Evolutionary conservation across 2,888 invertebrate species (phyloP).

Genomic region (Enoplolaimus lenunculus): DNA sequence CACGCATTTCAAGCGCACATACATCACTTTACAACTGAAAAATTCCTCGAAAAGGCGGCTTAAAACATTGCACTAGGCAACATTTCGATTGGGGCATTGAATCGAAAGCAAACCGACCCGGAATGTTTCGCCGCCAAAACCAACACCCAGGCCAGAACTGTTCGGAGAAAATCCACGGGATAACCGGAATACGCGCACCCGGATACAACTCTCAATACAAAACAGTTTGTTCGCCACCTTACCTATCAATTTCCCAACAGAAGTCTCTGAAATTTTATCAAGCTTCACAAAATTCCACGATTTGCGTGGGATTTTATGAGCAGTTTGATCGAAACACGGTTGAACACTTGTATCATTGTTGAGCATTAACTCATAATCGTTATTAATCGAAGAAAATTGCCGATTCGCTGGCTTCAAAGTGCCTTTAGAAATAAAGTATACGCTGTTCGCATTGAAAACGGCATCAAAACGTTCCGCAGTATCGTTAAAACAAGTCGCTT

Average conservation of each 20-base stretch:
- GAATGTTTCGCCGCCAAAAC: too few species aligned
- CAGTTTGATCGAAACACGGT: conserved; percentile 9
- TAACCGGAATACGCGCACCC: too few species aligned
- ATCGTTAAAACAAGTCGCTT: conserved; percentile 74
- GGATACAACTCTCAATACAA: too few species aligned
- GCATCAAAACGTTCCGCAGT: conserved; percentile 75
- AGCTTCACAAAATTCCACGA: conserved; percentile 53
- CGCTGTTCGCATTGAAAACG: conserved; percentile 57
- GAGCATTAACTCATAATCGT: conserved; percentile 91
- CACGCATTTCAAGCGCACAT: too few species aligned
- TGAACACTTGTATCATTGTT: conserved; percentile 52
- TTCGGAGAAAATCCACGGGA: too few species aligned
- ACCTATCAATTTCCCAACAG: conserved; percentile 59
- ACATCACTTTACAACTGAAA: too few species aligned
- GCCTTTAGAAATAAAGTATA: conserved; percentile 68
- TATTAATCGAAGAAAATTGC: conserved; percentile 62
- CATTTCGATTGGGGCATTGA: too few species aligned
- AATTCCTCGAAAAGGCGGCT: too few species aligned
- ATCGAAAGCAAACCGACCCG: too few species aligned
- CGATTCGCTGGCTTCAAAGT: conserved; percentile 84
- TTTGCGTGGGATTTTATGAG: conserved; percentile 1
- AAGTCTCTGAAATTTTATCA: conserved; percentile 54
- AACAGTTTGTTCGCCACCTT: conserved; percentile 40
- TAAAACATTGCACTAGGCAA: too few species aligned
- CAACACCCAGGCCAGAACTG: too few species aligned